phyloP scores from a whole-genome alignment of 2,888 invertebrate species.

The Syritta pipiens region DNA sequence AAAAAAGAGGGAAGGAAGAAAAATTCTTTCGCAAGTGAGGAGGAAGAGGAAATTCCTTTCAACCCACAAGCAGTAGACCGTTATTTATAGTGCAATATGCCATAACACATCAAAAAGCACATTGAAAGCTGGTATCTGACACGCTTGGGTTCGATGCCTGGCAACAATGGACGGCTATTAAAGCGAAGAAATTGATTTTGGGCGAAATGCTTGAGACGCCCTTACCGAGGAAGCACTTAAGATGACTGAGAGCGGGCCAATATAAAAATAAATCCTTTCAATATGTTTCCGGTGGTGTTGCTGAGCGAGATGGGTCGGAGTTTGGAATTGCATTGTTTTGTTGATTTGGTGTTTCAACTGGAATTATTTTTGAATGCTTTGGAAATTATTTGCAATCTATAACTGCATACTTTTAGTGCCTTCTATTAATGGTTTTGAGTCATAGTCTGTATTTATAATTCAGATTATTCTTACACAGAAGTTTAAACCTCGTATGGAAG shows the following conservation, averaged over 20 bases:
- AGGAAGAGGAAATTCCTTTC: neutral
- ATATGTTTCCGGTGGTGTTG: no score
- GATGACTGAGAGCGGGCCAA: conserved; percentile 1
- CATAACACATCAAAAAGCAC: conserved; percentile 20
- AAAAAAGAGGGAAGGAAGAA: neutral
- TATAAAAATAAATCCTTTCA: neutral
- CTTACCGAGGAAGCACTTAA: conserved; percentile 14
- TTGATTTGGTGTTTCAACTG: no score
- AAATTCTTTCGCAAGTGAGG: no score
- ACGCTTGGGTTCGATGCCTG: neutral
- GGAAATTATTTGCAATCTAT: no score
- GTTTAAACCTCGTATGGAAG: no score
- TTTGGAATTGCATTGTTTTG: no score
- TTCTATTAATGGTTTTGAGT: no score
- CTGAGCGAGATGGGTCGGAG: no score
- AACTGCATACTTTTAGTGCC: no score
- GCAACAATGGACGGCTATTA: conserved; percentile 15
- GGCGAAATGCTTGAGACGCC: conserved; percentile 1
- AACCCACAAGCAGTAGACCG: neutral
- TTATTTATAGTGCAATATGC: conserved; percentile 33
- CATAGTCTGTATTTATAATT: no score
- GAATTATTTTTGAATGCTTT: no score
- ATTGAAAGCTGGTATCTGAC: conserved; percentile 21
- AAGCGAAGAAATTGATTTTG: conserved; percentile 27
- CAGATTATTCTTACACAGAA: no score